These are phyloP conservation scores for Penelope pileata DNA, from an alignment of 2,113 vertebrate genomes.

Conservation along the genomic window DNA sequence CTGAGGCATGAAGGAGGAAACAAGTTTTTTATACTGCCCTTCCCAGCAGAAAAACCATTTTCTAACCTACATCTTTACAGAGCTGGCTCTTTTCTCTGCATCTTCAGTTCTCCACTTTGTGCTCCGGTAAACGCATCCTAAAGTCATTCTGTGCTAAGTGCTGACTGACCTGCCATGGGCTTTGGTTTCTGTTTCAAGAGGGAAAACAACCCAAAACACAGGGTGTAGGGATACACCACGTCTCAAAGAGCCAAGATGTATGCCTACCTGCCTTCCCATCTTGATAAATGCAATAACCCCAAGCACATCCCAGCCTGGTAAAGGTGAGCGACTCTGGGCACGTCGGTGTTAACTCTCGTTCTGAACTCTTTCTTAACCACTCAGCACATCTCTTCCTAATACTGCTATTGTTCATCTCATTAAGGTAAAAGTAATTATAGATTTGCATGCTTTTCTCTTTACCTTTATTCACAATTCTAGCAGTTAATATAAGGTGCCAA, in stretches of 20 bases:
- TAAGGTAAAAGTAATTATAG: constrained; percentile 53
- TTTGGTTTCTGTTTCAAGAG: background rate
- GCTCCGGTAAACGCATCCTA: too few species aligned
- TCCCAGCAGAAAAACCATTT: too few species aligned
- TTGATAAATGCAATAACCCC: background rate
- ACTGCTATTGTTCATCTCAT: constrained; percentile 39
- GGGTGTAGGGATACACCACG: background rate
- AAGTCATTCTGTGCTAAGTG: background rate
- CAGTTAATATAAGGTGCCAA: constrained; percentile 62
- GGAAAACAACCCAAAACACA: background rate
- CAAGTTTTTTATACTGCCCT: background rate
- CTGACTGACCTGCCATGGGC: background rate
- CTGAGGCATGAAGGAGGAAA: background rate
- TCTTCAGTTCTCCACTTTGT: too few species aligned
- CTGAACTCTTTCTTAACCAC: background rate
- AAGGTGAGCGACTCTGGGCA: background rate
- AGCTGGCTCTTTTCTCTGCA: too few species aligned
- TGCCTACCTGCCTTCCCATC: background rate
- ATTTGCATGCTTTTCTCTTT: constrained; percentile 53
- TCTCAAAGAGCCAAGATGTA: background rate
- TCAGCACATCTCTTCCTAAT: background rate
- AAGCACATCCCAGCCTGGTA: background rate
- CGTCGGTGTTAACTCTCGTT: background rate
- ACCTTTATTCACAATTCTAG: constrained; percentile 55
- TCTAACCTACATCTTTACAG: too few species aligned